Base-by-base conservation (phyloP, 2,113 vertebrate species). In the Hydrolagus affinis region DNA sequence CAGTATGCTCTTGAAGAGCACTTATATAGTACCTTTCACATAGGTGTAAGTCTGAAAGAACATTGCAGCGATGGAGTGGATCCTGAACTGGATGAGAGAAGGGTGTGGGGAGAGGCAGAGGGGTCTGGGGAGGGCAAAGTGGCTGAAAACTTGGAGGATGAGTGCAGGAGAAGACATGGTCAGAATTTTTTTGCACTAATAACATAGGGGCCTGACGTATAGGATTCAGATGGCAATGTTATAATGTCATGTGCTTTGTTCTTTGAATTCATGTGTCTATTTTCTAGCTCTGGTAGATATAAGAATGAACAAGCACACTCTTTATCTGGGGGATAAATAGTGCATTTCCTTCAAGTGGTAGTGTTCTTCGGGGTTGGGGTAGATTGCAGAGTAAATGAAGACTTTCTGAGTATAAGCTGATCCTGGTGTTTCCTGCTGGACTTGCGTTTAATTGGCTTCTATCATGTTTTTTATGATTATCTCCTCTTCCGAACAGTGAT, bases 401-500 rank as follows among this genome's bases (percentile, higher is more conserved):
- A 68, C 19, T 68, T 19, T 68, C 66, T 12, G 11, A 44, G 6
- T 6, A 6, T 44, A 44, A 44, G 44, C 44, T 44, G 4, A 9
- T 14, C 14, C 23, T 28, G 6, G n/a, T 23, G 8, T 21, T 83
- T 32, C 32, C 62, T 21, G 9, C 66, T 30, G 25, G 12, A 17
- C 28, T 80, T 66, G 17, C 14, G 17, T 32, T 32, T 9, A 30
- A 23, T 32, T 32, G 17, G 32, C 73, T 75, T 17, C 44, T 21
- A 10, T 0, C 11, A 9, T 21, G 32, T n/a, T 72, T 4, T 56
- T 75, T 19, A 21, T 32, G 0, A 75, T 0, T 88, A 23, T 88
- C 32, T 57, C 87, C 64, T 88, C 32, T 57, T 87, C 64, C 88
- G 89, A 98, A 97, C 83, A 93, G 92, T 21, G 93, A 90, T 2